Evolutionary conservation across 2,888 invertebrate species (phyloP), one percentile per base, ranked within the genome.

Genomic region (Tholera decimalis): DNA sequence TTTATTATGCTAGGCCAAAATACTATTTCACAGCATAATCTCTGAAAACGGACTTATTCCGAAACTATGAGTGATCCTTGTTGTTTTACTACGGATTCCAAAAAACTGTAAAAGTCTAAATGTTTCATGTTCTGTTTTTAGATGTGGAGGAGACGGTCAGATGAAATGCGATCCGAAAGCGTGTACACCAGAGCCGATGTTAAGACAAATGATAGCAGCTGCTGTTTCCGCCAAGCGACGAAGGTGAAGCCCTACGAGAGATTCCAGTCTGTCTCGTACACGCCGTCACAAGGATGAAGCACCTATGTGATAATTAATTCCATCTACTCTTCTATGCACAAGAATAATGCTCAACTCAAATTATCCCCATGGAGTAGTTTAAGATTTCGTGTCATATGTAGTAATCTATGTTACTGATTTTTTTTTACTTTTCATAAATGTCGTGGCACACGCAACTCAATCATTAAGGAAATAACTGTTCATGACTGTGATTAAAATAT

Each of bases 161-260:
- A 98, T 99, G 98, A 97, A 98, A 94, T 99, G 99, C 93, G 98
- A 98, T 93, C 99, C 99, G 66, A 97, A 97, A 92, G 97, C 97
- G 77, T 98, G 98, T 93, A 97, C 98, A 82, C 98, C 98, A 47
- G 98, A 98, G 91, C 98, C 98, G 63, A 98, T 98, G 97, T 95
- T 98, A 88, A 96, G 98, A 89, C 98, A 98, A 96, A 98, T 98
- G 97, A 98, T 98, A 89, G 98, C 98, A 56, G 97, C 97, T 59
- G 98, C 98, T 77, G 97, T 97, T 77, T 97, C 97, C 74, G 96
- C 97, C 84, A 96, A 97, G 88, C 96, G 97, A 93, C 96, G 97
- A 94, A 97, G 97, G 97, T 97, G 97, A 96, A 92, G 86, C 80
- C 79, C 88, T 85, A 69, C 76, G 85, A 82, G 75, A 82, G 71